Base-by-base conservation (phyloP, 2,113 vertebrate species). In the Himantopus leucocephalus region DNA sequence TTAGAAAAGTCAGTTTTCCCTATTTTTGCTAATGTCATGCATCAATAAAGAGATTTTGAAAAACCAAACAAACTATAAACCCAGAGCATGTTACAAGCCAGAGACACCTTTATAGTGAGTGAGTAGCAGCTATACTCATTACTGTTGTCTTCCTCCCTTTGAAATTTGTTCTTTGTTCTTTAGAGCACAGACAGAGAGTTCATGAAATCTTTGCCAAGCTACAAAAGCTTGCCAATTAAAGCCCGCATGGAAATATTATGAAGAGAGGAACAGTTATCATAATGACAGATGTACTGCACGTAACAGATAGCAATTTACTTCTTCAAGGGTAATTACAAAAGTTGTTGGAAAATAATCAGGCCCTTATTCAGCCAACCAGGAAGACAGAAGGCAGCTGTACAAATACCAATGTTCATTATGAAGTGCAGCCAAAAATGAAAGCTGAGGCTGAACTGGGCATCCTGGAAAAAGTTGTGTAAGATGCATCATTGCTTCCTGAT, bases 271-370 rank as follows among this genome's bases (percentile, higher is more conserved):
- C 79, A 89, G 94, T 98, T 95, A 95, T 92, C 72, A 34, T 97
- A 97, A 97, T 98, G 95, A 94, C 92, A 97, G 95, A 97, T 95
- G 90, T 94, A 97, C 95, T 93, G 91, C 96, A 97, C 75, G n/a
- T 93, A 97, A 95, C 86, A 87, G 88, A 92, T 53, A 96, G 93
- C 85, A 93, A 96, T 98, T 97, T 97, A 93, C 66, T 95, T 95
- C 96, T 97, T 96, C 95, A 97, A 97, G 95, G 97, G 94, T 98
- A 98, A 98, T 98, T 97, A 94, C 81, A 92, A 91, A 97, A 96
- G 96, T 97, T 97, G 85, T 96, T 98, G 96, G 96, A 97, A 95
- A 97, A 96, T 97, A 96, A 98, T 97, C 97, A 97, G 79, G n/a
- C 41, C 63, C 74, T 94, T 94, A 94, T 96, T 98, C 24, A 95